Percentiles rank a stretch among this genome's conserved stretches.
These are phyloP conservation scores for Indicator maculatus DNA, from an alignment of 2,113 vertebrate genomes.

Conservation along the genomic window DNA sequence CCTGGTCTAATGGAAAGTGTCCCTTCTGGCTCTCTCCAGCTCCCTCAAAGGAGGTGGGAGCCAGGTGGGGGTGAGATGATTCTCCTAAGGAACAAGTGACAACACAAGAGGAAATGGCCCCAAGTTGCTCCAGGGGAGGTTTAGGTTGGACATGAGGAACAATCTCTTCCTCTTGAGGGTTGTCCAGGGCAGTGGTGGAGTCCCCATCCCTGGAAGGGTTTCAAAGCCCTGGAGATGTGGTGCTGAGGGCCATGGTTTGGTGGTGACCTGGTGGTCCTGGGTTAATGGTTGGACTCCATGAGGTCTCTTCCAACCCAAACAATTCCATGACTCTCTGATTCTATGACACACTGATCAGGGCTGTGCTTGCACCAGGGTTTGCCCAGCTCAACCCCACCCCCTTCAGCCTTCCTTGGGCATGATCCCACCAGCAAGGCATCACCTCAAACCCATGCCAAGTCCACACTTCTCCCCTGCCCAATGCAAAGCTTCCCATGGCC, in stretches of 20 bases:
- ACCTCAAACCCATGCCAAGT: fast-evolving
- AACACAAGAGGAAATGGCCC: not conserved
- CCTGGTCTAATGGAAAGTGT: no score
- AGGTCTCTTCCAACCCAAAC: not conserved
- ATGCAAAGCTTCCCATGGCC: fast-evolving
- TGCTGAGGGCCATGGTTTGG: not conserved
- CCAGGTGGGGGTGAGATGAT: not conserved
- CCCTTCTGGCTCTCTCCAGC: not conserved
- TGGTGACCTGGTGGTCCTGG: not conserved
- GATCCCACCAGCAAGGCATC: fast-evolving
- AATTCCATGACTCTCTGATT: not conserved
- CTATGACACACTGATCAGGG: fast-evolving
- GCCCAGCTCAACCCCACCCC: not conserved
- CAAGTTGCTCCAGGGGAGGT: not conserved
- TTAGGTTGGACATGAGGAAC: not conserved
- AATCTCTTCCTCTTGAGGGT: not conserved
- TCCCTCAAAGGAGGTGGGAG: not conserved
- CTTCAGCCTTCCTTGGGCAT: not conserved
- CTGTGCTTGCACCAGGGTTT: fast-evolving
- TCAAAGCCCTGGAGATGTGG: not conserved
- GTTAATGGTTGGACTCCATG: not conserved
- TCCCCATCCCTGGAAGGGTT: not conserved
- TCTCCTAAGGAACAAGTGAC: not conserved
- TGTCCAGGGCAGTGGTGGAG: not conserved
- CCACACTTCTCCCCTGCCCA: fast-evolving